Conservation (phyloP, 2,888 invertebrate species). For the Dermolepida albohirtum region DNA sequence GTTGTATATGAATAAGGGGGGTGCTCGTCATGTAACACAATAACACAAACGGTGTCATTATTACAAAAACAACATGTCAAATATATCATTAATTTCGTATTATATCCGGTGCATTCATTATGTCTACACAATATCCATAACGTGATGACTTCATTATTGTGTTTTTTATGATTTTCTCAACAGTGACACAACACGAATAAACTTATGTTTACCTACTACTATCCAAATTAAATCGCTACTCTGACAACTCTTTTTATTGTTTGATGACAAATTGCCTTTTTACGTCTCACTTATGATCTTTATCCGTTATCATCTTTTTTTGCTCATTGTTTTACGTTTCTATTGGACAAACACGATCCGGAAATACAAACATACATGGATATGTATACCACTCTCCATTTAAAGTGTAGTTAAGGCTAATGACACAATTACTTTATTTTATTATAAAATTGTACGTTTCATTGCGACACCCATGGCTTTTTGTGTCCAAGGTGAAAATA, state of each 20-base stretch:
- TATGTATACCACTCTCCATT: constrained; percentile 45
- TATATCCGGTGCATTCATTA: constrained; percentile 38
- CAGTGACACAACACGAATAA: constrained; percentile 15
- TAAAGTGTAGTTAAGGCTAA: constrained; percentile 48
- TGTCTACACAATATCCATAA: constrained; percentile 35
- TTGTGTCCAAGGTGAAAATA: constrained; percentile 10
- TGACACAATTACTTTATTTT: constrained; percentile 46
- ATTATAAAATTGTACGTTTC: constrained; percentile 40
- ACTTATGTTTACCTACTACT: constrained; percentile 24
- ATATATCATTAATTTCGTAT: constrained; percentile 38
- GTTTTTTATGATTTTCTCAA: constrained; percentile 23
- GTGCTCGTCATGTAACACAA: neutral
- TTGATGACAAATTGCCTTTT: constrained; percentile 58
- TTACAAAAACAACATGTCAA: constrained; percentile 22
- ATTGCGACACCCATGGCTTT: constrained; percentile 14
- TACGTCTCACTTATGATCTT: constrained; percentile 50
- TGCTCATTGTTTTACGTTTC: constrained; percentile 47
- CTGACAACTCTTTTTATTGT: constrained; percentile 52
- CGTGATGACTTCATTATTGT: constrained; percentile 39
- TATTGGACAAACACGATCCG: constrained; percentile 32
- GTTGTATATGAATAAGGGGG: no score
- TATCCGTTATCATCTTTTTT: constrained; percentile 37
- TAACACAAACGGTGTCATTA: constrained; percentile 18
- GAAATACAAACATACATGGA: constrained; percentile 21
- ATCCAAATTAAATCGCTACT: constrained; percentile 56